Conservation (phyloP, 1,140 invertebrate species). For the Drosophila pseudoobscura region DNA sequence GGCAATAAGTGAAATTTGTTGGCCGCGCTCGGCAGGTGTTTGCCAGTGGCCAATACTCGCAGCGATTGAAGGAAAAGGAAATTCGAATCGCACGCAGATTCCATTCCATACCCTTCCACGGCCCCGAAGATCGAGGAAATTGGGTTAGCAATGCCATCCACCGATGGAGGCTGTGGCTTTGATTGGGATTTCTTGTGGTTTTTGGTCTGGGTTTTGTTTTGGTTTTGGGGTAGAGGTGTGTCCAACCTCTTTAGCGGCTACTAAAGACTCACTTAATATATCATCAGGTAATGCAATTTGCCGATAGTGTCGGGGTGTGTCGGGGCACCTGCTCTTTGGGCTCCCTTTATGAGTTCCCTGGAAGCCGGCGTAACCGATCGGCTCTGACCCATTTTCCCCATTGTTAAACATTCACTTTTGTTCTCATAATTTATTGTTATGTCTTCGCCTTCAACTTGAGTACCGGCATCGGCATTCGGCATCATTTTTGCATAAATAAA, state of each 20-base stretch:
- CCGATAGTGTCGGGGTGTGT: slow-evolving; percentile 8
- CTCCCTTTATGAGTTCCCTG: background rate
- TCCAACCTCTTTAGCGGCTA: slow-evolving; percentile 32
- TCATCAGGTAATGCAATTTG: slow-evolving; percentile 34
- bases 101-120: slow-evolving; percentile 4
- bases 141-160: slow-evolving; percentile 53
- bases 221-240: slow-evolving; percentile 16
- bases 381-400: slow-evolving; percentile 47
- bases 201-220: no score
- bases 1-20: slow-evolving; percentile 81
- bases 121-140: slow-evolving; percentile 22
- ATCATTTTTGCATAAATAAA: slow-evolving; percentile 63
- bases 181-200: background rate
- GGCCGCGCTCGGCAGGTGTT: slow-evolving; percentile 67
- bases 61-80: slow-evolving; percentile 36
- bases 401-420: slow-evolving; percentile 53
- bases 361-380: slow-evolving; percentile 9
- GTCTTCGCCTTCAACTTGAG: background rate
- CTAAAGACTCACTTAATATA: slow-evolving; percentile 53
- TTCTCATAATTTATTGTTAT: slow-evolving; percentile 46
- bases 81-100: slow-evolving; percentile 39
- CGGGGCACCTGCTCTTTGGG: slow-evolving; percentile 25
- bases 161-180: background rate
- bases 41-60: slow-evolving; percentile 14
- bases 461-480: slow-evolving; percentile 1